Percentiles rank a stretch among this genome's conserved stretches.
These are phyloP conservation scores for Zosterops hypoxanthus DNA, from an alignment of 2,113 vertebrate species.

Conservation along the genomic window DNA sequence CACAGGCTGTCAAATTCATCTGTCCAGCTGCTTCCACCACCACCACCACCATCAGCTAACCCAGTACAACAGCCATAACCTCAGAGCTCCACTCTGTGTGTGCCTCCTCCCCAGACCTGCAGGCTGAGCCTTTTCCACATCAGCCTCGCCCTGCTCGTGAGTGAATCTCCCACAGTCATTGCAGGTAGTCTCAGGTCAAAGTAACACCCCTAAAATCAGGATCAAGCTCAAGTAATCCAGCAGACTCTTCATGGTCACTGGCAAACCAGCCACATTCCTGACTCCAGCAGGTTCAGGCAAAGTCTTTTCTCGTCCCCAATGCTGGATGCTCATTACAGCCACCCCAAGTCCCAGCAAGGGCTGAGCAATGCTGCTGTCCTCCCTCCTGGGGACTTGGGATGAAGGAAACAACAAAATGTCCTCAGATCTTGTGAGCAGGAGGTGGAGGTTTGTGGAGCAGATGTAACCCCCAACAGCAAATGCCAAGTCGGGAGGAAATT, in stretches of 20 bases:
- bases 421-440: accelerated
- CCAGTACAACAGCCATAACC: background rate
- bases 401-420: background rate
- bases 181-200: background rate
- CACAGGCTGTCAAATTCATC: background rate
- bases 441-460: background rate
- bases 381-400: background rate
- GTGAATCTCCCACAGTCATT: accelerated
- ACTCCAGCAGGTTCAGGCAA: background rate
- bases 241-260: background rate
- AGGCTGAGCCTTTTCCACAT: background rate
- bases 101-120: background rate
- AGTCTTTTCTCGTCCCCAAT: accelerated
- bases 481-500: constrained; percentile 26
- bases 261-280: background rate
- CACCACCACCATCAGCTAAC: background rate
- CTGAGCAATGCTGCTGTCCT: background rate
- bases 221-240: background rate
- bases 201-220: background rate
- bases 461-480: background rate
- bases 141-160: background rate
- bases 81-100: accelerated
- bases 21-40: background rate
- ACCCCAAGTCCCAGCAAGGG: background rate
- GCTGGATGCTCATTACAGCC: background rate